phyloP scores from a whole-genome alignment of 2,113 vertebrate genomes.

The Euleptes europaea region DNA sequence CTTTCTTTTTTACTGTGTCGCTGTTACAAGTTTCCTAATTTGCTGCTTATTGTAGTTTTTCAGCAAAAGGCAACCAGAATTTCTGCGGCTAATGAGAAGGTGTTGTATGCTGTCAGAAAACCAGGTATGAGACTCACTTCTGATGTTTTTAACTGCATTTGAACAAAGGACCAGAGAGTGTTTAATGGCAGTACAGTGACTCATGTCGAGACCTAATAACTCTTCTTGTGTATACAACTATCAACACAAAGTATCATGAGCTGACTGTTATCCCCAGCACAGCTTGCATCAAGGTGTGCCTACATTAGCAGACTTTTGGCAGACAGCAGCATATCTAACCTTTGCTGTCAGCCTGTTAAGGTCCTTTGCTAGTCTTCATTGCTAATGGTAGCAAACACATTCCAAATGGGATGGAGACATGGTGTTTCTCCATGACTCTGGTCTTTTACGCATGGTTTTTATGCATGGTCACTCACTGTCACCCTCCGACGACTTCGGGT shows the following conservation, averaged over 20 bases:
- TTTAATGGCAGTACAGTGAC: background rate
- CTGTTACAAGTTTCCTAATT: background rate
- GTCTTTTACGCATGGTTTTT: too few relatives aligned
- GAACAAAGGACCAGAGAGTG: background rate
- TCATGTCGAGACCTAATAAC: background rate
- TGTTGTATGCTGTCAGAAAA: slow-evolving; percentile 70
- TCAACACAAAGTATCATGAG: background rate
- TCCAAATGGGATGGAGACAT: too few relatives aligned
- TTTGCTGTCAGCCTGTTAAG: background rate
- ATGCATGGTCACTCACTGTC: too few relatives aligned
- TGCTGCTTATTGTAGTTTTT: slow-evolving; percentile 77
- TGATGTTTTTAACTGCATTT: background rate
- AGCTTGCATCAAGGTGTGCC: background rate
- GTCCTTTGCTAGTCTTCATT: background rate
- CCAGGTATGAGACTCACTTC: slow-evolving; percentile 70
- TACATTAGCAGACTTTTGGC: background rate
- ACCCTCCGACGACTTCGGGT: too few relatives aligned
- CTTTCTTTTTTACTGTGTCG: background rate
- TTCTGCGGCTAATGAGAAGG: slow-evolving; percentile 63
- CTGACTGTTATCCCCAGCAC: background rate
- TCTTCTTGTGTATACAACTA: background rate
- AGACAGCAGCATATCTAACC: background rate
- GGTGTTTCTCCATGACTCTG: too few relatives aligned
- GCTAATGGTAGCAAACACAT: background rate
- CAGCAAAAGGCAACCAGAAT: slow-evolving; percentile 77